Evolutionary conservation across 2,113 vertebrate genomes (phyloP).

Genomic region (Nesoenas mayeri): DNA sequence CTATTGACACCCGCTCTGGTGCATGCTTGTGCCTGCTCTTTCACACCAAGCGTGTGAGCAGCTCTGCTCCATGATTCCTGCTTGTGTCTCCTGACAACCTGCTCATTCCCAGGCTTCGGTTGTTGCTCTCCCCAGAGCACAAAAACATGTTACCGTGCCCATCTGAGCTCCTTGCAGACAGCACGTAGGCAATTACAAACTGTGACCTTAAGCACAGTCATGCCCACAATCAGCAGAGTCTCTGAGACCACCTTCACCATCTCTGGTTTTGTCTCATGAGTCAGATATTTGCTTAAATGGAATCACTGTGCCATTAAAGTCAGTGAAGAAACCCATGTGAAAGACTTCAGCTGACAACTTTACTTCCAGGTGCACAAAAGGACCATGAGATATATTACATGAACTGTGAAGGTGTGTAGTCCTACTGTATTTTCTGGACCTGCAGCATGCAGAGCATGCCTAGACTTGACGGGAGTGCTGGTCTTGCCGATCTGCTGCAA

Average conservation of each 20-base stretch:
- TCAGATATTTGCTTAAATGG: background rate
- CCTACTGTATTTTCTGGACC: background rate
- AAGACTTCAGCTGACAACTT: background rate
- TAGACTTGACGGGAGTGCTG: background rate
- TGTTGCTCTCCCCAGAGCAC: background rate
- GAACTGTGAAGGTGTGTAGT: background rate
- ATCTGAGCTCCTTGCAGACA: background rate
- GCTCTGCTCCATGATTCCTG: background rate
- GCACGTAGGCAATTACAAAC: background rate
- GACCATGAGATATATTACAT: background rate
- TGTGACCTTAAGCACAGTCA: background rate
- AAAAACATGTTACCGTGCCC: background rate
- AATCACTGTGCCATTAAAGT: background rate
- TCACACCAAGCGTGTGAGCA: background rate
- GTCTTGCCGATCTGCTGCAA: background rate
- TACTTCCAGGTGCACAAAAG: background rate
- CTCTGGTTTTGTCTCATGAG: background rate
- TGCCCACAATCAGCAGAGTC: background rate
- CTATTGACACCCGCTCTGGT: background rate
- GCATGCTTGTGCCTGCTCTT: fast-evolving
- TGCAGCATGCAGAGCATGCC: background rate
- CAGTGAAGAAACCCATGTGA: background rate
- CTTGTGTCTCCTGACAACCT: background rate
- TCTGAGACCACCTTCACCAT: background rate
- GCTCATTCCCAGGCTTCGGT: background rate